A percentile compares a stretch with the other conserved stretches of the same genome.
These are phyloP conservation scores for Syrphus vitripennis DNA, from an alignment of 2,888 invertebrate genomes.

Conservation along the genomic window DNA sequence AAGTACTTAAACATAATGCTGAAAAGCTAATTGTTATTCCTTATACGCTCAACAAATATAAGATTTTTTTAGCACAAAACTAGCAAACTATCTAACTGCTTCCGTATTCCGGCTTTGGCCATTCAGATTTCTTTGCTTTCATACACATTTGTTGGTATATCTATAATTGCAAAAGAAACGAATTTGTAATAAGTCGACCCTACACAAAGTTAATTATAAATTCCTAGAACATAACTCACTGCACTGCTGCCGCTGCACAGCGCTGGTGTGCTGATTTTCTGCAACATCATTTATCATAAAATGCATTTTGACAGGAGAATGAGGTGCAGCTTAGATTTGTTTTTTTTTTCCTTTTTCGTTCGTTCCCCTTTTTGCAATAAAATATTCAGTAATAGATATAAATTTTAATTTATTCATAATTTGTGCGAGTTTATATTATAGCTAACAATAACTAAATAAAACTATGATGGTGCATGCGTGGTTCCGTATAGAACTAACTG, in stretches of 20 bases:
- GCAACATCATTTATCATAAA: slow-evolving; percentile 36
- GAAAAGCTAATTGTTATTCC: neutral
- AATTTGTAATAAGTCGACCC: slow-evolving; percentile 16
- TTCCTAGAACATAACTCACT: slow-evolving; percentile 34
- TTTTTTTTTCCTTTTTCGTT: neutral
- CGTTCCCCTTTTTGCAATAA: slow-evolving; percentile 3
- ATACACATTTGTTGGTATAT: neutral
- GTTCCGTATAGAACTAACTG: slow-evolving; percentile 71
- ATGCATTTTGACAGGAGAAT: slow-evolving; percentile 41
- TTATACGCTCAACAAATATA: neutral
- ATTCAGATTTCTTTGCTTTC: slow-evolving; percentile 13
- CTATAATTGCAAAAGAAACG: neutral
- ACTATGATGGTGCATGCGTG: slow-evolving; percentile 17
- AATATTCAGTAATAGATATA: slow-evolving; percentile 1
- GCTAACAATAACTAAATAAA: too few relatives aligned
- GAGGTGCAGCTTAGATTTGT: slow-evolving; percentile 25
- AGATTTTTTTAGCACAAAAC: neutral
- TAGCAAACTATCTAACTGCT: slow-evolving; percentile 20
- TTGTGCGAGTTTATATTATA: slow-evolving; percentile 44
- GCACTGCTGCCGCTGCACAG: neutral
- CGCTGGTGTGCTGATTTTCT: neutral
- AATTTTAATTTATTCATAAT: slow-evolving; percentile 58
- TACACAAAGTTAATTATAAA: slow-evolving; percentile 45
- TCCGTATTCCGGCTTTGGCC: slow-evolving; percentile 67
- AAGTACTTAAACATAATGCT: neutral